Evolutionary conservation across 2,888 invertebrate species (phyloP).

Genomic region (Aporophyla nigra): DNA sequence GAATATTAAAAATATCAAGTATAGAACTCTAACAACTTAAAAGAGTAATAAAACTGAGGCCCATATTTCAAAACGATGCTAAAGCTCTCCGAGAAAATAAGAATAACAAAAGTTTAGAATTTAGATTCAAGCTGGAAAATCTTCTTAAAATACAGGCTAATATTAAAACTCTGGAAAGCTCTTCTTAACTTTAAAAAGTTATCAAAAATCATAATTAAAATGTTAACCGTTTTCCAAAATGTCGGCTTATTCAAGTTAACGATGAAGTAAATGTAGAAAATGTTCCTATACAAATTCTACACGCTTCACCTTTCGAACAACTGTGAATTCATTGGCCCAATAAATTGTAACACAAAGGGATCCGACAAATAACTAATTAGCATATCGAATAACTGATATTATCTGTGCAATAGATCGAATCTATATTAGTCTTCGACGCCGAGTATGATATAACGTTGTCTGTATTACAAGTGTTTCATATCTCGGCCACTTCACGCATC

Average conservation of each 20-base stretch:
- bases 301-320: constrained; percentile 39
- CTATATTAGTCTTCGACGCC: constrained; percentile 25
- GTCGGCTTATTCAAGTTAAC: constrained; percentile 28
- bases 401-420: constrained; percentile 43
- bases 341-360: constrained; percentile 47
- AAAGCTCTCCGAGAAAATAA: not conserved
- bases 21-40: not conserved
- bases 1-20: not conserved
- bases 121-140: not conserved
- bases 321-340: constrained; percentile 48
- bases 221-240: constrained; percentile 12
- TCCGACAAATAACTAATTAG: constrained; percentile 53
- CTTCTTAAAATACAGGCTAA: not conserved
- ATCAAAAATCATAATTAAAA: constrained; percentile 17
- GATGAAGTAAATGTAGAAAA: constrained; percentile 24
- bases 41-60: not conserved
- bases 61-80: not conserved
- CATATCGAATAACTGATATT: constrained; percentile 43
- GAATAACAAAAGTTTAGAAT: not conserved
- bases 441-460: constrained; percentile 9
- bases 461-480: constrained; percentile 31
- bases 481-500: constrained; percentile 36
- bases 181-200: not conserved
- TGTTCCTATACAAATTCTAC: constrained; percentile 39
- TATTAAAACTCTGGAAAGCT: not conserved